These are phyloP conservation scores for Thalassaphorura encarpata DNA, from an alignment of 1,140 invertebrate species.

Conservation along the genomic window DNA sequence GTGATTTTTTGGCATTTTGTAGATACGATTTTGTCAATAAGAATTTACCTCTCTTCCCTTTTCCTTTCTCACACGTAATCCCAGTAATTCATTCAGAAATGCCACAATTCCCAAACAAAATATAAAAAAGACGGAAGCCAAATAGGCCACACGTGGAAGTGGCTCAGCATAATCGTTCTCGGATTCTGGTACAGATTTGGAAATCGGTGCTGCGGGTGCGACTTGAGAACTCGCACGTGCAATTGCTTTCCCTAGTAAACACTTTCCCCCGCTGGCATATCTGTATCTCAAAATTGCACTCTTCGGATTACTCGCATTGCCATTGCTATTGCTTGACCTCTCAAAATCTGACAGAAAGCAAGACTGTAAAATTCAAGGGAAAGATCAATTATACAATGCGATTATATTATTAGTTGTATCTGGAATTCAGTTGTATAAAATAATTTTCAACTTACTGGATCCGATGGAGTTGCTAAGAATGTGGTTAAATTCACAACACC, in stretches of 20 bases:
- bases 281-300: not conserved
- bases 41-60: slow-evolving; percentile 7
- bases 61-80: slow-evolving; percentile 1
- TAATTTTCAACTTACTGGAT: too few relatives aligned
- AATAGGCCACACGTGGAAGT: not conserved
- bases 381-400: too few relatives aligned
- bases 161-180: not conserved
- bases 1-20: not conserved
- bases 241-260: not conserved
- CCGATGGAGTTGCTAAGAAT: too few relatives aligned
- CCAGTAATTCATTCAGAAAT: not conserved
- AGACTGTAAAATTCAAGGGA: too few relatives aligned
- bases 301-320: not conserved
- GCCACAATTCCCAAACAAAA: slow-evolving; percentile 2
- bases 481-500: too few relatives aligned
- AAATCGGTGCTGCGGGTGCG: too few relatives aligned
- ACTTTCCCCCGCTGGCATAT: not conserved
- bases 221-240: not conserved
- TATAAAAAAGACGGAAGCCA: not conserved
- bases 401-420: too few relatives aligned
- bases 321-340: not conserved
- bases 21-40: not conserved
- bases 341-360: too few relatives aligned
- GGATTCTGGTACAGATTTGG: too few relatives aligned
- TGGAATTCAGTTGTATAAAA: too few relatives aligned